phyloP scores from a whole-genome alignment of 2,888 invertebrate species.

The Hetaerina titia region DNA sequence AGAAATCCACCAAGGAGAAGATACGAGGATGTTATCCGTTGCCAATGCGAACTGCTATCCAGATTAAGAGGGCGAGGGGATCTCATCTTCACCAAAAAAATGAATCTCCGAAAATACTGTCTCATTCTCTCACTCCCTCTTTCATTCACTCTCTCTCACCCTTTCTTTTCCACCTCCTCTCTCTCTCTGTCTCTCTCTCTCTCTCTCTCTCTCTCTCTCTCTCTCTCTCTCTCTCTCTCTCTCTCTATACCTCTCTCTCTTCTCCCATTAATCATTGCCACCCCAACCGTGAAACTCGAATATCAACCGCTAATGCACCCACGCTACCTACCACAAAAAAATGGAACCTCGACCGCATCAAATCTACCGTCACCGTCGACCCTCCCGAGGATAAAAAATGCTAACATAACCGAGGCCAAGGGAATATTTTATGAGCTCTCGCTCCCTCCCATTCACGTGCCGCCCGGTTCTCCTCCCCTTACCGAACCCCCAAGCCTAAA shows the following conservation, averaged over 20 bases:
- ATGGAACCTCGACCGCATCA: neutral
- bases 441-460: neutral
- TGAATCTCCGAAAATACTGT: conserved; percentile 10
- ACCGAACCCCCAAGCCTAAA: neutral
- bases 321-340: neutral
- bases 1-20: neutral
- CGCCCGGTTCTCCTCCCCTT: neutral
- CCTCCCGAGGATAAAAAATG: neutral
- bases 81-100: neutral
- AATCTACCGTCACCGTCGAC: conserved; percentile 7
- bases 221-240: no score
- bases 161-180: neutral
- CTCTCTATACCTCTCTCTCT: neutral
- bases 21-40: neutral
- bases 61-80: neutral
- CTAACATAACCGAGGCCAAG: neutral
- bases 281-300: conserved; percentile 20
- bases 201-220: neutral
- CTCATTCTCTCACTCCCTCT: neutral
- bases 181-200: neutral
- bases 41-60: neutral
- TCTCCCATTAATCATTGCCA: neutral
- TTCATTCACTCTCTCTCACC: neutral
- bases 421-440: neutral
- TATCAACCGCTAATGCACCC: neutral